Percentiles rank a stretch among this genome's conserved stretches.
These are phyloP conservation scores for Pomatorhinus ruficollis DNA, from an alignment of 2,113 vertebrate species.

Conservation along the genomic window DNA sequence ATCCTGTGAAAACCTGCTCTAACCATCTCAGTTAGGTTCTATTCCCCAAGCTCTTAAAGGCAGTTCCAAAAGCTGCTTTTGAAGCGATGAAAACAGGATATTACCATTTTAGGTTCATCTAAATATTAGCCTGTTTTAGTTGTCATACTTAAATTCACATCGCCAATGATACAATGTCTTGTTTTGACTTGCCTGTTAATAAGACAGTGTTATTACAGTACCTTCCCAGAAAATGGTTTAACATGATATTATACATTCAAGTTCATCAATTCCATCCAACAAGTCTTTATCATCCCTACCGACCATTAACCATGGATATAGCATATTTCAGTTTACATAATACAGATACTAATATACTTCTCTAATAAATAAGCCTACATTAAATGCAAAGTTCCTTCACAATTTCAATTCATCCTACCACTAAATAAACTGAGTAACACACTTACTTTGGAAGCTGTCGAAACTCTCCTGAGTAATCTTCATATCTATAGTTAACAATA, in stretches of 20 bases:
- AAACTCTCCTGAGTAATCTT: conserved; percentile 97
- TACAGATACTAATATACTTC: not conserved
- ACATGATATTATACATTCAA: not conserved
- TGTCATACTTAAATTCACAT: not conserved
- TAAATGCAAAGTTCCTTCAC: not conserved
- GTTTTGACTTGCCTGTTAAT: not conserved
- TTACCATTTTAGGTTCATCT: not conserved
- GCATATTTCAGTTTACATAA: not conserved
- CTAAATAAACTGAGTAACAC: not conserved
- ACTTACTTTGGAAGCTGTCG: conserved; percentile 94
- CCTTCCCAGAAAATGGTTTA: not conserved
- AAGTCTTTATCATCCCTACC: not conserved
- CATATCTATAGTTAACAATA: conserved; percentile 93
- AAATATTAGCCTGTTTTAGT: not conserved
- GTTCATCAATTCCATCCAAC: not conserved
- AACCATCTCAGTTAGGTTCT: not conserved
- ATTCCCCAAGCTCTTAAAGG: not conserved
- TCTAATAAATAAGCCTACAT: not conserved
- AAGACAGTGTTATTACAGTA: not conserved
- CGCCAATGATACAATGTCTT: not conserved
- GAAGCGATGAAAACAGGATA: conserved; percentile 3
- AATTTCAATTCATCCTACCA: not conserved
- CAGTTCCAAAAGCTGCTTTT: not conserved
- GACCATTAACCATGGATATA: not conserved
- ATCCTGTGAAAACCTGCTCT: not conserved